phyloP scores from a whole-genome alignment of 2,888 invertebrate species.

The Heterodera filipjevi region DNA sequence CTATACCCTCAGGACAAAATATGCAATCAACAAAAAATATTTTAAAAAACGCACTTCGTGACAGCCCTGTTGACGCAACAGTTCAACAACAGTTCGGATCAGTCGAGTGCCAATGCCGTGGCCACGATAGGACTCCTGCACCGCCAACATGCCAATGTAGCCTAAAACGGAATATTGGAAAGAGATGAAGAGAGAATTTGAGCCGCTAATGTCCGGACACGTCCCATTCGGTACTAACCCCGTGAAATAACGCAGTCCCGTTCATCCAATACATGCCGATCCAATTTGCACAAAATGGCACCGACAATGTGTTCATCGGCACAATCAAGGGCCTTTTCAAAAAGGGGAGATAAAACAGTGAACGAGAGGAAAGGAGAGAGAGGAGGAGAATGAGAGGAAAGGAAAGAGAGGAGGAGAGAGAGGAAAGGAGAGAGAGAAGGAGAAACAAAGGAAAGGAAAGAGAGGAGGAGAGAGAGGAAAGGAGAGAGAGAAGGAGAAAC shows the following conservation, averaged over 20 bases:
- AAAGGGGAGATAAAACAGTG: not conserved
- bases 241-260: conserved; percentile 89
- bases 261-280: conserved; percentile 32
- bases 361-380: too few relatives aligned
- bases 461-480: too few relatives aligned
- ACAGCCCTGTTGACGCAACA: conserved; percentile 92
- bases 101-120: conserved; percentile 81
- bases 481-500: too few relatives aligned
- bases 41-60: conserved; percentile 76
- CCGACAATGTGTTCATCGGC: conserved; percentile 74
- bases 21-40: not conserved
- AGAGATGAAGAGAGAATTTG: too few relatives aligned
- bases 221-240: conserved; percentile 73
- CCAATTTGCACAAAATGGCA: conserved; percentile 95
- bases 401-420: too few relatives aligned
- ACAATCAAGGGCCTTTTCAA: conserved; percentile 50
- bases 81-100: conserved; percentile 74
- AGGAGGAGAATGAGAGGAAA: too few relatives aligned
- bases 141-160: conserved; percentile 98
- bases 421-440: too few relatives aligned
- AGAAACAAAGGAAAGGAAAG: too few relatives aligned
- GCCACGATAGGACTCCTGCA: conserved; percentile 91
- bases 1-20: too few relatives aligned
- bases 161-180: conserved; percentile 69
- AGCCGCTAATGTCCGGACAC: too few relatives aligned